Evolutionary conservation across 2,113 vertebrate species (phyloP), one percentile per base, ranked within the genome.

Genomic region (Hepsetus odoe): DNA sequence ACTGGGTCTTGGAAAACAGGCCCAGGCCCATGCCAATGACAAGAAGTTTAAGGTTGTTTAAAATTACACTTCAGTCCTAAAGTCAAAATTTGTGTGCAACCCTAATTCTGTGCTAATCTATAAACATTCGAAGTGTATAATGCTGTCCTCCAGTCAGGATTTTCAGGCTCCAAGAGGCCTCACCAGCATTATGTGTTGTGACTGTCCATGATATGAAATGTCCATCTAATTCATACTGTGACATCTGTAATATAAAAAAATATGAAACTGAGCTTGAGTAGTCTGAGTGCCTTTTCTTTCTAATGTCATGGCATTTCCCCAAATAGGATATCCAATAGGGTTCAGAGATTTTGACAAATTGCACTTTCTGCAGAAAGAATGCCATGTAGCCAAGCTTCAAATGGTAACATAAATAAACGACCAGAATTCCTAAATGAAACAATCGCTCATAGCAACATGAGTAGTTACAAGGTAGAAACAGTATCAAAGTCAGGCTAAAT

Each of bases 321-420:
- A 42, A 55, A 66, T 56, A 28, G 12, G 32, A 76, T 68, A 76
- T 76, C 26, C 51, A 56, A 76, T 40, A 53, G 32, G 22, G 32
- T 64, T 55, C 61, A 38, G n/a, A 14, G 44, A 55, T 30, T 51
- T 76, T 76, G 44, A 66, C 55, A 40, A 76, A 76, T 67, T 38
- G 24, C 62, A 55, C 22, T 40, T 66, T 28, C 46, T 26, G 42
- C 32, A 30, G 33, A 42, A 10, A 76, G n/a, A 68, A 56, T 68
- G 74, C 49, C 20, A 44, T 56, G 35, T 10, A 68, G 51, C 51
- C 9, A 1, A 32, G 49, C 5, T 56, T 22, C n/a, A 55, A 35
- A 18, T 75, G 53, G 62, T 53, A 4, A 30, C 9, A n/a, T n/a
- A 38, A 11, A 24, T 22, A 14, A 16, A 26, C 20, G 40, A 16